Evolutionary conservation across 2,888 invertebrate genomes (phyloP), one percentile per base, ranked within the genome.

Genomic region (Agonum fuliginosum): DNA sequence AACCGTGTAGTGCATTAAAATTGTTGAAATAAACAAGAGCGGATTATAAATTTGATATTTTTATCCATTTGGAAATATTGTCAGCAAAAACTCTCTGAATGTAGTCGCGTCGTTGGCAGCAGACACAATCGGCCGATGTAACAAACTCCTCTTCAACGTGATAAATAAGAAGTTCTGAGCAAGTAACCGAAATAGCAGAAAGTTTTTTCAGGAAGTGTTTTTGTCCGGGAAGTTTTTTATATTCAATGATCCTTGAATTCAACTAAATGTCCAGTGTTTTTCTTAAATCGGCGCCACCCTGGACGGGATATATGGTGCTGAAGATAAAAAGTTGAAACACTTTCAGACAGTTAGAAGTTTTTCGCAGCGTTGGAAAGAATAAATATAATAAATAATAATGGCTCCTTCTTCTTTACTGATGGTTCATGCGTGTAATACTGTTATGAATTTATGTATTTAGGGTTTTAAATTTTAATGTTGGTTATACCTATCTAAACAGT

Each of bases 211-310:
- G 48, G 48, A 24, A 34, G 8, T 71, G 71, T 71, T 71, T 71
- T 71, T 48, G 43, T 48, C 48, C 46, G 30, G 30, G 30, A 71
- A 71, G 71, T 71, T 43, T 69, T 70, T 67, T 48, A 46, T 27
- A 70, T 72, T 72, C 72, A 72, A 72, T 72, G 72, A 54, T 19
- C 48, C 54, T 72, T 46, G 54, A 72, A 72, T 72, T 72, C 72
- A 54, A 54, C 72, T 54, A 54, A 72, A 72, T 34, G 71, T 71
- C 71, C 48, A 71, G 71, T 71, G 46, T 71, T 71, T 71, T 71
- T 69, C 43, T 43, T 41, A 69, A 69, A 69, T 69, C 69, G 69
- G 62, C 34, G 62, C 62, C 62, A 62, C 62, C 62, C 62, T 19
- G 19, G 17, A 62, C 30, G 62, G 20, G 37, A 62, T 62, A 62